phyloP scores from a whole-genome alignment of 2,113 vertebrate species.

The Leucopternis melanops region DNA sequence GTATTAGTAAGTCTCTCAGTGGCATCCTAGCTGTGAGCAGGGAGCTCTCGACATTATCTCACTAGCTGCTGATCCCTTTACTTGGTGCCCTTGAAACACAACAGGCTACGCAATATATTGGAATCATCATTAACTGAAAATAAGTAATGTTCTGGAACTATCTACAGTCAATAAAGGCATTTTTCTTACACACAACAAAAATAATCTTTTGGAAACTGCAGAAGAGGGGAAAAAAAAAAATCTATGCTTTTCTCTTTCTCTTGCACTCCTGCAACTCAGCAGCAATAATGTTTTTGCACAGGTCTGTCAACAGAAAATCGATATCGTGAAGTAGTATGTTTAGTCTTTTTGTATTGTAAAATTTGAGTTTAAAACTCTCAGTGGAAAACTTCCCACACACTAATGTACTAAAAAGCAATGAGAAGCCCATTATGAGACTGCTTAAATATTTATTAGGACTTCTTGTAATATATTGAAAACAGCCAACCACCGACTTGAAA shows the following conservation, averaged over 20 bases:
- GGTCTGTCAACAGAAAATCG: neutral
- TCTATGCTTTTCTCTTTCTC: neutral
- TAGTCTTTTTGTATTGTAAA: neutral
- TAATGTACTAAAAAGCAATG: neutral
- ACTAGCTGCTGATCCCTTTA: constrained; percentile 73
- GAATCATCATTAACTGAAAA: neutral
- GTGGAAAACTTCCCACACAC: neutral
- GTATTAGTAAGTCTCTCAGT: no score
- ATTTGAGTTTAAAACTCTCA: neutral
- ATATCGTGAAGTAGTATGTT: neutral
- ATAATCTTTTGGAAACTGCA: neutral
- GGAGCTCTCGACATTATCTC: constrained; percentile 51
- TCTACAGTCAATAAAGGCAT: neutral
- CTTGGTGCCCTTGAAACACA: constrained; percentile 69
- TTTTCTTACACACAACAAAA: neutral
- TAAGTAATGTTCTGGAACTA: neutral
- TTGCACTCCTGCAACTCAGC: neutral
- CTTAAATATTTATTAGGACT: neutral
- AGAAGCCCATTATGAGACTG: neutral
- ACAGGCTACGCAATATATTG: constrained; percentile 58
- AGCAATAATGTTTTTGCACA: neutral
- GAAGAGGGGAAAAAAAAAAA: neutral
- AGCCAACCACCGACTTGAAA: neutral
- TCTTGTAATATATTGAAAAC: neutral
- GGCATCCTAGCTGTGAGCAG: neutral